These are phyloP conservation scores for Scaptomyza cyrtandrae DNA, from an alignment of 2,888 invertebrate species.

Conservation along the genomic window DNA sequence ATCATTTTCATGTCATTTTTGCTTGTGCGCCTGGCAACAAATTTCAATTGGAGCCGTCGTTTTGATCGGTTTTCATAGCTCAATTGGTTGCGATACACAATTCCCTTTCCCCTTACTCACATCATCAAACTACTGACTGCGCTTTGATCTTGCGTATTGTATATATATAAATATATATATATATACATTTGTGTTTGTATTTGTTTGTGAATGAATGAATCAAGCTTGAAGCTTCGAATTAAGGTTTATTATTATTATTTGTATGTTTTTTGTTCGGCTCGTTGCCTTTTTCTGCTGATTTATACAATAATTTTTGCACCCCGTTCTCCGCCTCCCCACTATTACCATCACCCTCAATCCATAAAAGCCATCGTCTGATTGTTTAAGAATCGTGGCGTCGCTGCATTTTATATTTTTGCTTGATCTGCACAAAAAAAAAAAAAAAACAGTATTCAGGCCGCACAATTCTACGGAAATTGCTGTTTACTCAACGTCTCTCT, in stretches of 20 bases:
- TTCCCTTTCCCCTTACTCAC: not conserved
- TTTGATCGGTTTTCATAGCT: slow-evolving; percentile 74
- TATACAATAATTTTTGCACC: slow-evolving; percentile 64
- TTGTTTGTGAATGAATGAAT: slow-evolving; percentile 67
- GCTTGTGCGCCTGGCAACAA: slow-evolving; percentile 68
- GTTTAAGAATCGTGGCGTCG: slow-evolving; percentile 75
- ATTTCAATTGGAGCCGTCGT: slow-evolving; percentile 64
- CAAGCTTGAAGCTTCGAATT: slow-evolving; percentile 73
- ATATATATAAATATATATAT: slow-evolving; percentile 32
- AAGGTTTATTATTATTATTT: slow-evolving; percentile 78
- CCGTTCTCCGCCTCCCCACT: slow-evolving; percentile 3
- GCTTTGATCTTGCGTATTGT: slow-evolving; percentile 42
- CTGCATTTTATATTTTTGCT: slow-evolving; percentile 73
- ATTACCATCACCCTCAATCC: not conserved
- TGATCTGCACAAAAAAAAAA: slow-evolving; percentile 64
- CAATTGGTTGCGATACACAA: slow-evolving; percentile 54
- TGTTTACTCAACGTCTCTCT: slow-evolving; percentile 44
- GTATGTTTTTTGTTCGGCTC: slow-evolving; percentile 30
- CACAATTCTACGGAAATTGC: slow-evolving; percentile 62
- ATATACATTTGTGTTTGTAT: slow-evolving; percentile 22
- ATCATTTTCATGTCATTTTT: slow-evolving; percentile 62
- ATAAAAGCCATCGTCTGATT: slow-evolving; percentile 48
- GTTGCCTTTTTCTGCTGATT: slow-evolving; percentile 66
- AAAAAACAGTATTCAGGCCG: slow-evolving; percentile 48
- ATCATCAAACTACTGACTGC: not conserved